These are phyloP conservation scores for Pseudomyrmex pallidus DNA, from an alignment of 1,140 invertebrate species.

Conservation along the genomic window DNA sequence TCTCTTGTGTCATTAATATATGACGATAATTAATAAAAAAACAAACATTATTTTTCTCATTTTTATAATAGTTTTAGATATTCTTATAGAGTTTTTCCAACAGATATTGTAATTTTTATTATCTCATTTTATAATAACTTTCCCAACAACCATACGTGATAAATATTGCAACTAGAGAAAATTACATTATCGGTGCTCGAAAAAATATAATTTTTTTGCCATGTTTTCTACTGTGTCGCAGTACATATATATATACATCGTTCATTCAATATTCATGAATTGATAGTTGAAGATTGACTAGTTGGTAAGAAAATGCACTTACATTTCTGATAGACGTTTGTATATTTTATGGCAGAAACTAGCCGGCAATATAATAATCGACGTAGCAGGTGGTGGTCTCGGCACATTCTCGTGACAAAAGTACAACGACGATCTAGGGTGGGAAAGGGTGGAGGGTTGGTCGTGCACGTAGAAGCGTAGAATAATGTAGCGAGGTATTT, in stretches of 20 bases:
- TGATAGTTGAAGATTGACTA: slow-evolving; percentile 52
- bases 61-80: neutral
- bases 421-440: slow-evolving; percentile 73
- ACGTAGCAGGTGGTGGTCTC: slow-evolving; percentile 61
- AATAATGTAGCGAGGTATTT: slow-evolving; percentile 84
- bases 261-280: slow-evolving; percentile 27
- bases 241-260: neutral
- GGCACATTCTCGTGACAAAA: slow-evolving; percentile 81
- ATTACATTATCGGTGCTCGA: slow-evolving; percentile 9
- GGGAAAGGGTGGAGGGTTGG: slow-evolving; percentile 52
- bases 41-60: neutral
- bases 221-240: neutral
- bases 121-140: slow-evolving; percentile 32
- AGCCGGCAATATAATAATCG: slow-evolving; percentile 57
- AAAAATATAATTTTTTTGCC: slow-evolving; percentile 27
- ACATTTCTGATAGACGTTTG: slow-evolving; percentile 1
- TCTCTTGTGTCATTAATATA: slow-evolving; percentile 17
- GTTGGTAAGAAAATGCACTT: slow-evolving; percentile 29
- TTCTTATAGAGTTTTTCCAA: slow-evolving; percentile 15
- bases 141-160: slow-evolving; percentile 15
- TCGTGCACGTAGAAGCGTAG: slow-evolving; percentile 77
- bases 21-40: slow-evolving; percentile 12
- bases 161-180: slow-evolving; percentile 38
- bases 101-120: slow-evolving; percentile 27
- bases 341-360: slow-evolving; percentile 17